Evolutionary conservation across 2,113 vertebrate species (phyloP).

Genomic region (Dicerorhinus sumatrensis): DNA sequence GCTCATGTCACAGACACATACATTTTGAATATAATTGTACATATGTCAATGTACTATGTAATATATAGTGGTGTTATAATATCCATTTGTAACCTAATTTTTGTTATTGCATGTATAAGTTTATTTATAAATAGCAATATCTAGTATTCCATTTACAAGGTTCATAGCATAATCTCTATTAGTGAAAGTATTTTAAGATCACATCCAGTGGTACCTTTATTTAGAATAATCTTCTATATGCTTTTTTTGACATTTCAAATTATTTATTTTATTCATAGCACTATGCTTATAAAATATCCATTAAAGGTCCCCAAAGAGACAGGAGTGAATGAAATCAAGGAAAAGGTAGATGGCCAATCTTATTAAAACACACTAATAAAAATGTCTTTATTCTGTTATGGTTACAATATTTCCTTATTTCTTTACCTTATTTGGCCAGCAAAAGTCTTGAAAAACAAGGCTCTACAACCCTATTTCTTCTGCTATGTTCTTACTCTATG

Average conservation of each 20-base stretch:
- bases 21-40: not conserved
- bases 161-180: not conserved
- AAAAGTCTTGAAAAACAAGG: not conserved
- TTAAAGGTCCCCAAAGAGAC: not conserved
- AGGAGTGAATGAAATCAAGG: not conserved
- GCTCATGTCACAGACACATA: not conserved
- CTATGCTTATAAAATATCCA: not conserved
- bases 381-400: not conserved
- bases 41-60: not conserved
- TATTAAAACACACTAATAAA: not conserved
- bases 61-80: not conserved
- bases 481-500: not conserved
- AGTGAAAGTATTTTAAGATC: slow-evolving; percentile 18
- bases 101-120: not conserved
- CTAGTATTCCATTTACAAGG: not conserved
- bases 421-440: not conserved
- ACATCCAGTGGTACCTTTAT: not conserved
- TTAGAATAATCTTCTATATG: not conserved
- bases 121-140: not conserved
- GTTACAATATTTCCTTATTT: not conserved
- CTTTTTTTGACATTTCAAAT: not conserved
- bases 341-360: not conserved
- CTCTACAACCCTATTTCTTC: not conserved
- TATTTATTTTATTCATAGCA: not conserved
- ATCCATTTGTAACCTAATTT: not conserved